Conservation (phyloP, 2,888 invertebrate species). For the Drosophila borborema region DNA sequence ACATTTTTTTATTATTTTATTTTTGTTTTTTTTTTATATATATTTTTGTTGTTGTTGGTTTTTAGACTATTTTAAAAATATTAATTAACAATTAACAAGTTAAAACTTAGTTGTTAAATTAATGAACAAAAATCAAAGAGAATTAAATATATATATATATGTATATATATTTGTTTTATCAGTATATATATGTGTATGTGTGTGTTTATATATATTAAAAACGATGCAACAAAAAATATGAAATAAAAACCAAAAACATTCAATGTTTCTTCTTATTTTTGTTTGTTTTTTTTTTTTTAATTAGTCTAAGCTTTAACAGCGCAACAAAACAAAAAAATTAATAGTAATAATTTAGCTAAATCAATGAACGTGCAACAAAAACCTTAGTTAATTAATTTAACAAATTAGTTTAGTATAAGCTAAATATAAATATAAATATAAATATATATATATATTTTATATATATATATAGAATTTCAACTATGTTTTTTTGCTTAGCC, state of each 20-base stretch:
- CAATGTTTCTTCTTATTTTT: constrained; percentile 38
- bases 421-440: constrained; percentile 62
- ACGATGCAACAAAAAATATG: constrained; percentile 70
- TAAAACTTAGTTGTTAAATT: constrained; percentile 73
- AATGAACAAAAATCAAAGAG: constrained; percentile 68
- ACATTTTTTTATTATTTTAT: constrained; percentile 46
- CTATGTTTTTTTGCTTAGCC: constrained; percentile 48
- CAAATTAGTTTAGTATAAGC: constrained; percentile 53
- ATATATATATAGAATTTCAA: constrained; percentile 44
- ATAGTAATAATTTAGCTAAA: constrained; percentile 73
- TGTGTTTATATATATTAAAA: constrained; percentile 53
- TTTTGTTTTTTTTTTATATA: constrained; percentile 37
- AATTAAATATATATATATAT: constrained; percentile 24
- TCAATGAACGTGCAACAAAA: constrained; percentile 66
- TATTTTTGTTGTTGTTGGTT: constrained; percentile 42
- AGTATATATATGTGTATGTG: constrained; percentile 29
- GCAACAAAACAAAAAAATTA: constrained; percentile 49
- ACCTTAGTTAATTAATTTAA: constrained; percentile 72
- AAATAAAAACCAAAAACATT: constrained; percentile 45
- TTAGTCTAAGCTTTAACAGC: constrained; percentile 71
- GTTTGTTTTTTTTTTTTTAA: constrained; percentile 32
- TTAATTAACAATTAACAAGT: constrained; percentile 80
- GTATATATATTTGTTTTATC: constrained; percentile 19
- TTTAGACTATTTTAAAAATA: constrained; percentile 66
- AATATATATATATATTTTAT: constrained; percentile 22